Percentiles rank a stretch among this genome's conserved stretches.
These are phyloP conservation scores for Lithophane leautieri DNA, from an alignment of 2,888 invertebrate species.

Conservation along the genomic window DNA sequence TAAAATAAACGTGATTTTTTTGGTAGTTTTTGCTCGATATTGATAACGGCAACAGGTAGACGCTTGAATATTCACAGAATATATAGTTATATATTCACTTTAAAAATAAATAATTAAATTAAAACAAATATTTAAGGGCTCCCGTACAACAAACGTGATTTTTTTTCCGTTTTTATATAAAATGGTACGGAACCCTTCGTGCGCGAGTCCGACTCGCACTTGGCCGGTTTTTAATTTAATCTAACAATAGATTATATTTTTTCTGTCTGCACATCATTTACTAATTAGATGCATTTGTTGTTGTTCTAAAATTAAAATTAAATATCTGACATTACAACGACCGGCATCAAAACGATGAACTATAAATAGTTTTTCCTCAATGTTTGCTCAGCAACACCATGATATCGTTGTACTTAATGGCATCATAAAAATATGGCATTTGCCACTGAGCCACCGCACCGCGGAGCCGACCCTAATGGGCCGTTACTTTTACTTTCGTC, in stretches of 20 bases:
- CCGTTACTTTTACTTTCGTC: slow-evolving; percentile 72
- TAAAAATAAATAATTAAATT: too few relatives aligned
- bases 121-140: too few relatives aligned
- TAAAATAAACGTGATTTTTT: too few relatives aligned
- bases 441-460: slow-evolving; percentile 47
- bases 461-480: slow-evolving; percentile 65
- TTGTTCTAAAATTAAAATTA: neutral
- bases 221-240: too few relatives aligned
- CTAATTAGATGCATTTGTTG: neutral
- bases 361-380: slow-evolving; percentile 2
- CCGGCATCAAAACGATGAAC: neutral
- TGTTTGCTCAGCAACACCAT: slow-evolving; percentile 36
- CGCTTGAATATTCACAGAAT: too few relatives aligned
- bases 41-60: too few relatives aligned
- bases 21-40: too few relatives aligned
- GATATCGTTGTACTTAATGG: slow-evolving; percentile 63
- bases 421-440: slow-evolving; percentile 72
- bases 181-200: too few relatives aligned
- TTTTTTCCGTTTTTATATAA: too few relatives aligned
- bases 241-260: neutral
- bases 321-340: neutral
- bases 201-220: too few relatives aligned
- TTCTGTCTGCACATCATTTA: neutral
- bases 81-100: too few relatives aligned
- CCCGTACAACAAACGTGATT: too few relatives aligned